phyloP scores from a whole-genome alignment of 2,113 vertebrate genomes.

The Ceratotherium simum region DNA sequence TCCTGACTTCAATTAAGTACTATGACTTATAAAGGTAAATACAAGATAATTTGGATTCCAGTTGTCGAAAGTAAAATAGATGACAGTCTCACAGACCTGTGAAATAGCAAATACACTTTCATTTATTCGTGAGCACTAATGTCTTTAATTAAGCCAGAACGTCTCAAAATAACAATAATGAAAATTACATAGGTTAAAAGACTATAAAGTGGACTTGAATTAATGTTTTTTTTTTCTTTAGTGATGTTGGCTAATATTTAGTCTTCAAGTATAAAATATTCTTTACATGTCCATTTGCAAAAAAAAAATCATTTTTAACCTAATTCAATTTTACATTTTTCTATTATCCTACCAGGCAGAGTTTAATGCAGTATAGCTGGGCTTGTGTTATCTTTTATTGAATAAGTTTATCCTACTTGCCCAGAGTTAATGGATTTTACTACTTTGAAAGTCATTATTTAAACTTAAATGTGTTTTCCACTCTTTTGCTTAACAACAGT shows the following conservation, averaged over 20 bases:
- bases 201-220: constrained; percentile 21
- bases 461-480: constrained; percentile 70
- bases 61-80: constrained; percentile 46
- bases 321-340: constrained; percentile 67
- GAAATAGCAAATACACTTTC: constrained; percentile 17
- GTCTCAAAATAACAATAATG: constrained; percentile 54
- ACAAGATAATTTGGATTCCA: neutral
- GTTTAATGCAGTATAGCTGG: constrained; percentile 34
- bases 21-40: constrained; percentile 7
- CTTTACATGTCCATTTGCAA: constrained; percentile 36
- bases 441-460: constrained; percentile 55
- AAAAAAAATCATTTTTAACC: constrained; percentile 45
- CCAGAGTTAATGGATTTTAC: neutral
- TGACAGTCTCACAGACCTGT: neutral
- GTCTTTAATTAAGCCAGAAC: constrained; percentile 46
- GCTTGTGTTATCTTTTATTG: constrained; percentile 50
- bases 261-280: constrained; percentile 41
- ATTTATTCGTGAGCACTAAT: neutral
- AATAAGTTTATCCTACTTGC: constrained; percentile 46
- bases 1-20: constrained; percentile 10
- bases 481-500: constrained; percentile 66
- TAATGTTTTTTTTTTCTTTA: constrained; percentile 42
- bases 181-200: constrained; percentile 23
- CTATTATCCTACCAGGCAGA: constrained; percentile 24
- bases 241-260: constrained; percentile 40